Evolutionary conservation across 2,113 vertebrate genomes (phyloP).

Genomic region (Crypturellus undulatus): DNA sequence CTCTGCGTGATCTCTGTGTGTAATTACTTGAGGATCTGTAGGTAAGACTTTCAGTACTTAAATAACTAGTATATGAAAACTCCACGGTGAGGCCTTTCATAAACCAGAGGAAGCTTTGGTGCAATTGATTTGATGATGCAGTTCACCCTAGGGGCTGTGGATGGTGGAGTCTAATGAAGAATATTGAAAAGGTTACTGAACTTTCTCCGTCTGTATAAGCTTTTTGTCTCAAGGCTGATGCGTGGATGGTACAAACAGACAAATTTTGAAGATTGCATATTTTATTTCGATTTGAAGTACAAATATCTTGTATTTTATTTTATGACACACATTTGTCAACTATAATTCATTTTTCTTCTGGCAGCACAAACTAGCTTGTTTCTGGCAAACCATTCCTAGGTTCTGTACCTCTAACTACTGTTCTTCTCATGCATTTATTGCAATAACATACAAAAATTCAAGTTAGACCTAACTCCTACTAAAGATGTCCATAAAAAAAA

Average conservation of each 20-base stretch:
- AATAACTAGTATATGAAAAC: slow-evolving; percentile 75
- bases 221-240: slow-evolving; percentile 47
- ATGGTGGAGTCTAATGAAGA: slow-evolving; percentile 69
- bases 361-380: neutral
- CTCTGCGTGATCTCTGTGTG: slow-evolving; percentile 69
- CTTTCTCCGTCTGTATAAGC: slow-evolving; percentile 27
- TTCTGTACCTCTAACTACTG: neutral
- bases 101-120: slow-evolving; percentile 69
- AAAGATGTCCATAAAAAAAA: neutral
- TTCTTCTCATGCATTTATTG: neutral
- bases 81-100: slow-evolving; percentile 69
- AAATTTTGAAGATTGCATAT: neutral
- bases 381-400: neutral
- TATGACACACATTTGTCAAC: neutral
- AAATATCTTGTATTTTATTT: neutral
- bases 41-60: slow-evolving; percentile 74
- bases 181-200: slow-evolving; percentile 72
- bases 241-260: neutral
- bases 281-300: neutral
- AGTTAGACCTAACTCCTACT: neutral
- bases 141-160: slow-evolving; percentile 64
- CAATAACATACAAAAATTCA: neutral
- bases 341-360: neutral
- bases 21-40: slow-evolving; percentile 77
- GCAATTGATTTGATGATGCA: slow-evolving; percentile 76